Evolutionary conservation across 2,113 vertebrate species (phyloP), one percentile per base, ranked within the genome.

Genomic region (Kryptolebias marmoratus): DNA sequence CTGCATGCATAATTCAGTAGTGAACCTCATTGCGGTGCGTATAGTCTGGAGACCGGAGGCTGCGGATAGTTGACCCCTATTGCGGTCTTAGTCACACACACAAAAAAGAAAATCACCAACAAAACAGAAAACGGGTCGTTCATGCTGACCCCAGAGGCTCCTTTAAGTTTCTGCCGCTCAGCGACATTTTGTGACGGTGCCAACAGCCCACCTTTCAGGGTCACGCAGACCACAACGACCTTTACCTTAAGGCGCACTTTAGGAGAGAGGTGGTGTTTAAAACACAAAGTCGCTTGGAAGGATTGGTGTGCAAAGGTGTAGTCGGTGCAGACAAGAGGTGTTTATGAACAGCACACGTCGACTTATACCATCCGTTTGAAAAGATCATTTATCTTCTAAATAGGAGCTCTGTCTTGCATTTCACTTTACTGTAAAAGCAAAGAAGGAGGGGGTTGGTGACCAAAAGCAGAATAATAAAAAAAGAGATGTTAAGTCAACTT

Each of bases 1-100:
- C 70, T 5, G 58, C 67, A 89, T 92, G 79, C 74, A 90, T 91
- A 86, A 90, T 91, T 90, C 74, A 91, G 36, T 5, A 18, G 68
- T 32, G 71, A 77, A 61, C 57, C 72, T 79, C 79, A 81, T 78
- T 47, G 44, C 6, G 6, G 52, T 18, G 67, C 80, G 82, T 73
- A 81, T 84, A 81, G 90, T 85, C 83, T 54, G 75, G 66, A 84
- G 78, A 82, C 79, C 8, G 0, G 58, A 31, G 65, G 63, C 50
- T 12, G 7, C 61, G 87, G 84, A 88, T 83, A 57, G 80, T 85
- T 81, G 81, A 90, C 89, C 87, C 77, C 72, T 72, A 61, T 72
- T 32, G 54, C 28, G 11, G 67, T 80, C 73, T 49, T 69, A 86
- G 71, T 81, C 75, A 68, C 58, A 15, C 6, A 64, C 50, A 77